These are phyloP conservation scores for Rhyacophila evoluta DNA, from an alignment of 2,888 invertebrate species.

Conservation along the genomic window DNA sequence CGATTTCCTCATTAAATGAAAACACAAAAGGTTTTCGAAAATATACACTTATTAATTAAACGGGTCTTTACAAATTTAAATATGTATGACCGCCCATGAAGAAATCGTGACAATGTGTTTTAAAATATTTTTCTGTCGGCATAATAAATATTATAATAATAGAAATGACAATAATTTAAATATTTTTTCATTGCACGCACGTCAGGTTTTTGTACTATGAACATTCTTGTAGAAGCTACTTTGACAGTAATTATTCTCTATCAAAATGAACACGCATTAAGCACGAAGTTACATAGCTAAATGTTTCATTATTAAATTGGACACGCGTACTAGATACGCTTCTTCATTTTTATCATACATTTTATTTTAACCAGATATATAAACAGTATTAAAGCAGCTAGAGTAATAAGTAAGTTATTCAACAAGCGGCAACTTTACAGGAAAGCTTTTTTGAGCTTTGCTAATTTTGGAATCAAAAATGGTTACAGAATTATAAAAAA, in stretches of 20 bases:
- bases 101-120: neutral
- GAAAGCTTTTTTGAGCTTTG: too few species aligned
- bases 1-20: neutral
- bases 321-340: too few species aligned
- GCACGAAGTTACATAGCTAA: neutral
- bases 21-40: neutral
- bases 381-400: too few species aligned
- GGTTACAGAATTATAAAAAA: too few species aligned
- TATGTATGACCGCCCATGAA: neutral
- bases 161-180: neutral
- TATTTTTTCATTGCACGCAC: constrained; percentile 1
- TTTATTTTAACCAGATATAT: too few species aligned
- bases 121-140: too few species aligned
- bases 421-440: too few species aligned
- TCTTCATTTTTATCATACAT: too few species aligned
- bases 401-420: too few species aligned
- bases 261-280: neutral
- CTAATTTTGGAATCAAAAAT: too few species aligned
- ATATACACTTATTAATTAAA: neutral
- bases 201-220: neutral
- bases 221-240: neutral
- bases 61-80: neutral
- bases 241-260: neutral
- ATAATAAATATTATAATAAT: neutral
- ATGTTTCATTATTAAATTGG: neutral